A percentile compares a stretch with the other conserved stretches of the same genome.
These are phyloP conservation scores for Diaprepes abbreviatus DNA, from an alignment of 2,888 invertebrate genomes.

Conservation along the genomic window DNA sequence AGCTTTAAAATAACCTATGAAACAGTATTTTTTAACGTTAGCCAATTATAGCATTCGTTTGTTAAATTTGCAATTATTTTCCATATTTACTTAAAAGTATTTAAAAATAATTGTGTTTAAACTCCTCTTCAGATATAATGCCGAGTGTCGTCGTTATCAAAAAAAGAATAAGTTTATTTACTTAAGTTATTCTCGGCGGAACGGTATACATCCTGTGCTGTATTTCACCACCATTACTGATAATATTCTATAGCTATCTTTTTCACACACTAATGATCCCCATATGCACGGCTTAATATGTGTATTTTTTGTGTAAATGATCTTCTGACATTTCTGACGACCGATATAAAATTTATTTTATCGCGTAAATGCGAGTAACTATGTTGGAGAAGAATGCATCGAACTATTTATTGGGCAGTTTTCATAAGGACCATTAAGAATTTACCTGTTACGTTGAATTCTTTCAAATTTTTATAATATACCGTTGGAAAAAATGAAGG, in stretches of 20 bases:
- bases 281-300: not conserved
- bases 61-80: no score
- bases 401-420: no score
- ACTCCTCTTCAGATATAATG: not conserved
- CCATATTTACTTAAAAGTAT: no score
- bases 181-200: not conserved
- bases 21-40: no score
- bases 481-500: no score
- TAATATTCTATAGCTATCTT: constrained; percentile 18
- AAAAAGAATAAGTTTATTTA: not conserved
- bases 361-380: not conserved
- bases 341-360: constrained; percentile 8
- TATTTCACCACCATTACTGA: constrained; percentile 4
- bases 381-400: no score
- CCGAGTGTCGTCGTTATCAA: not conserved
- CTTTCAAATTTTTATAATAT: no score
- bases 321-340: constrained; percentile 16
- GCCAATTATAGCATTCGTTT: no score
- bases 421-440: no score
- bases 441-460: no score
- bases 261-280: constrained; percentile 20
- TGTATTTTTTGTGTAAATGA: constrained; percentile 12
- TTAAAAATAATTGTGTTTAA: not conserved
- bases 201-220: not conserved
- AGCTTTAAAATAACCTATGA: no score